Base-by-base conservation (phyloP, 2,797 vertebrate species). In the Malacoraja senta region DNA sequence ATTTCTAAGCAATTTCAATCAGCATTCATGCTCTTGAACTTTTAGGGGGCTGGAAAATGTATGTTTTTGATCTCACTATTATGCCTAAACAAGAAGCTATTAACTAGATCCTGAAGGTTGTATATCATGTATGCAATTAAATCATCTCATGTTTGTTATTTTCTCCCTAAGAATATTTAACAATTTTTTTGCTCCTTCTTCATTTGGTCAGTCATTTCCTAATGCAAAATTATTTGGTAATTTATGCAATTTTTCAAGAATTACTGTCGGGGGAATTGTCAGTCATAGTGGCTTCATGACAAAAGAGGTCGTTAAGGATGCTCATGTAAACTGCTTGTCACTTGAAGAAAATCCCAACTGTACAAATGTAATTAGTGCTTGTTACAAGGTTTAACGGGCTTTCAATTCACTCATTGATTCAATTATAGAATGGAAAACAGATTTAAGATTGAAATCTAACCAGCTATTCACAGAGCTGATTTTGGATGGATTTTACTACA, bases 291-390 rank as follows among this genome's bases (percentile, higher is more conserved):
- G n/a, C 32, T 7, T 35, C 77, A 35, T 17, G 12, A 78, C 12
- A 15, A 78, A 35, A 17, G 12, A 15, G 12, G 35, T 78, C 17
- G 32, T 35, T 35, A 78, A 35, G 32, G 77, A 78, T 78, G 77
- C 32, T 35, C 13, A 10, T 78, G 77, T 6, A 78, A 35, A 15
- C 32, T 35, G n/a, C 77, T 78, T 15, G 77, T 78, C 32, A 78
- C 77, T 78, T 78, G 32, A 78, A 78, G 76, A 78, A 78, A 78
- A 35, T 78, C 77, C 77, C 32, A 78, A 78, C 32, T 78, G 77
- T 78, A 35, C 32, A 35, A 78, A 78, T 15, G 77, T 78, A 78
- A 78, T 78, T 78, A 32, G 29, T 9, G 17, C 10, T 32, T 78
- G 76, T 32, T 78, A 74, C 24, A 78, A 32, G 76, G n/a, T 78